Conservation (phyloP, 2,888 invertebrate species). For the Plusia festucae region DNA sequence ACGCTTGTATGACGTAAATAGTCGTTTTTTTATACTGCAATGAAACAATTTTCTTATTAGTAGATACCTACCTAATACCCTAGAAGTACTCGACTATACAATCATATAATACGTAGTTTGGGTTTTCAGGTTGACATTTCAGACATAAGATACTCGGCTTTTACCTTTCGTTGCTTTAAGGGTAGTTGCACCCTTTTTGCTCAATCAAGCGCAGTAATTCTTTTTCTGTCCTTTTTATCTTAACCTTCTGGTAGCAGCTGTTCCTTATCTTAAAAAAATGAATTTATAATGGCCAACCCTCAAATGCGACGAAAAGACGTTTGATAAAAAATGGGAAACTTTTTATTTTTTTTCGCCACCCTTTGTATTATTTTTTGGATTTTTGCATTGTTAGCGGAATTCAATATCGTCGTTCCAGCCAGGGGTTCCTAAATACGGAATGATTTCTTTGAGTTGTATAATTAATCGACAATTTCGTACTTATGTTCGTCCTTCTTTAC, state of each 20-base stretch:
- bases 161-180: slow-evolving; percentile 29
- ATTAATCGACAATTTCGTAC: slow-evolving; percentile 21
- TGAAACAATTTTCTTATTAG: too few relatives aligned
- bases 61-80: too few relatives aligned
- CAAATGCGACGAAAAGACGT: slow-evolving; percentile 8
- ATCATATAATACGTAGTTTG: neutral
- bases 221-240: slow-evolving; percentile 16
- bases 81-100: too few relatives aligned
- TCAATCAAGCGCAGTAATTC: slow-evolving; percentile 38
- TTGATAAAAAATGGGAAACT: slow-evolving; percentile 9
- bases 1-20: too few relatives aligned
- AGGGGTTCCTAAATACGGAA: slow-evolving; percentile 10
- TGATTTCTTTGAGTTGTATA: slow-evolving; percentile 19
- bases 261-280: slow-evolving; percentile 15
- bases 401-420: slow-evolving; percentile 8
- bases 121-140: slow-evolving; percentile 36
- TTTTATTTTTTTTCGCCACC: neutral
- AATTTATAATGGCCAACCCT: slow-evolving; percentile 21
- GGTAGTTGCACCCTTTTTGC: slow-evolving; percentile 36
- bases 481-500: slow-evolving; percentile 9
- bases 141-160: slow-evolving; percentile 13
- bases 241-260: slow-evolving; percentile 20
- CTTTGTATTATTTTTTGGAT: slow-evolving; percentile 10
- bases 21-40: too few relatives aligned
- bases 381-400: slow-evolving; percentile 11